A percentile compares a stretch with the other conserved stretches of the same genome.
Conservation (phyloP, 2,797 vertebrate genomes). For the Leucoraja ocellata region DNA sequence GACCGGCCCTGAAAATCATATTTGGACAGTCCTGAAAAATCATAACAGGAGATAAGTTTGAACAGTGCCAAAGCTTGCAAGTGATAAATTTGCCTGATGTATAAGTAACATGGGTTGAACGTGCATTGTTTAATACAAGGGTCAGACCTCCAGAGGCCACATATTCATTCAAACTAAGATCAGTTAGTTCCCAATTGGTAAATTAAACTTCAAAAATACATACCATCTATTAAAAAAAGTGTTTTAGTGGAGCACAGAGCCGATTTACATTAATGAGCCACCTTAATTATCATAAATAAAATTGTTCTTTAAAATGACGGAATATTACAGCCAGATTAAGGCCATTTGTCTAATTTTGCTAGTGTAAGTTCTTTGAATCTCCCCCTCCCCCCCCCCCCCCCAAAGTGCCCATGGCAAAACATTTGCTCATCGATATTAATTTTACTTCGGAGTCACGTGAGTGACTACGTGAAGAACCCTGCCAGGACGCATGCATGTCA, state of each 20-base stretch:
- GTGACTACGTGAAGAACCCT: no score
- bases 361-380: neutral
- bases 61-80: neutral
- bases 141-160: neutral
- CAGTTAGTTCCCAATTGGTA: neutral
- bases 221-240: neutral
- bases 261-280: neutral
- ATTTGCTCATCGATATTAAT: no score
- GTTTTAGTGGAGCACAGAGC: neutral
- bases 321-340: neutral
- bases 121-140: neutral
- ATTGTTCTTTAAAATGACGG: neutral
- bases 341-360: neutral
- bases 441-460: no score
- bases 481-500: no score
- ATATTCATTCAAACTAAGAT: neutral
- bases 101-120: neutral
- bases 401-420: no score
- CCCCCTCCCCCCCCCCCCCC: no score
- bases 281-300: neutral
- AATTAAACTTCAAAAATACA: neutral
- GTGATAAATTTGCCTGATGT: neutral
- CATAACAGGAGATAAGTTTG: neutral
- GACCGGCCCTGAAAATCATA: neutral
- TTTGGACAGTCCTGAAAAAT: conserved; percentile 19